Conservation (phyloP, 2,113 vertebrate species). For the Himantopus leucocephalus region DNA sequence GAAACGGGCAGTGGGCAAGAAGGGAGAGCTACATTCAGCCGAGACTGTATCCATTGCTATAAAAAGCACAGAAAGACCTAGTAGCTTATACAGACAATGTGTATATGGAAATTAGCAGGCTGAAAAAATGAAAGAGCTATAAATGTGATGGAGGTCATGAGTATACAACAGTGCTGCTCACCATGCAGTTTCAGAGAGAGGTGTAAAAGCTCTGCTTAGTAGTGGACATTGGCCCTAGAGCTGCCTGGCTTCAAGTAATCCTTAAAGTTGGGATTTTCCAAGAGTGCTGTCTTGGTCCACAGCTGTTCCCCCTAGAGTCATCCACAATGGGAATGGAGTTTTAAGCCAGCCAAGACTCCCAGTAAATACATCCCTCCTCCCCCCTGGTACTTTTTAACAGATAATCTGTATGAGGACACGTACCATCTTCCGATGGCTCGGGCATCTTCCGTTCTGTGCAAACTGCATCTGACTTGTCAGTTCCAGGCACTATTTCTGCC, state of each 20-base stretch:
- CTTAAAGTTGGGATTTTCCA: neutral
- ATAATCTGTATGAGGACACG: neutral
- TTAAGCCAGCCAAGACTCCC: neutral
- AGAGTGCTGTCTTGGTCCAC: neutral
- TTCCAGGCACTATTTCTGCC: constrained; percentile 57
- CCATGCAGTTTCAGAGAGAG: neutral
- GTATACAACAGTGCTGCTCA: neutral
- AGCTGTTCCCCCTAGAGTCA: neutral
- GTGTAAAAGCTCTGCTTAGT: neutral
- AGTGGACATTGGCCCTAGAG: neutral
- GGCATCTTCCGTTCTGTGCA: constrained; percentile 40
- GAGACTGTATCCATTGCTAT: neutral
- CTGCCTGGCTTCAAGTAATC: neutral
- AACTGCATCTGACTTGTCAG: constrained; percentile 67
- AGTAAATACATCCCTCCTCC: neutral
- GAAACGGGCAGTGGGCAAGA: neutral
- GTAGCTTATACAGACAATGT: neutral
- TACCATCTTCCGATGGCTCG: constrained; percentile 55
- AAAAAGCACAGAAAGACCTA: neutral
- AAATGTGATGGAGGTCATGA: neutral
- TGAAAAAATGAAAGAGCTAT: neutral
- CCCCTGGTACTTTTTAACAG: neutral
- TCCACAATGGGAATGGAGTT: neutral
- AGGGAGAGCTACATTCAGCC: neutral
- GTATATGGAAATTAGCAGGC: neutral